Base-by-base conservation (phyloP, 92 coral and sea anemone genomes). In the Isaurus tuberculatus region DNA sequence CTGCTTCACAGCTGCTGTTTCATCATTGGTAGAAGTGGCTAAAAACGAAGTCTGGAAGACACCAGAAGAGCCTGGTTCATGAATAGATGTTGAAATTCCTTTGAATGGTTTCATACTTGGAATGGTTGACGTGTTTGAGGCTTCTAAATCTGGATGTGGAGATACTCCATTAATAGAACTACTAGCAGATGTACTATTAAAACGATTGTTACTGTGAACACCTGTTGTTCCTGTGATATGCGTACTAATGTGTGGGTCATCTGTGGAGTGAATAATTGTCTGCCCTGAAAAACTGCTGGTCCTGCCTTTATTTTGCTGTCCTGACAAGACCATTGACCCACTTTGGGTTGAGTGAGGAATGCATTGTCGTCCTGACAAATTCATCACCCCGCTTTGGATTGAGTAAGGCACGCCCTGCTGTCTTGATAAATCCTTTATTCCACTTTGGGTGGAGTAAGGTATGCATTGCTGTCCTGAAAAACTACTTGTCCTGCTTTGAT, bases 241-340 rank as follows among this genome's bases (percentile, higher is more conserved):
- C 14, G 63, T 74, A 58, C 80, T 58, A 74, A 65, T 51, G 65
- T 48, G 34, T 17, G 65, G 80, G 80, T 28, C 65, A 27, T 16
- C 48, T 51, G 46, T 74, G 66, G 43, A 13, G 55, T 17, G 49
- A 20, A 74, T 28, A 51, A 42, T 40, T 8, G 80, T 57, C 55
- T 57, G 70, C 40, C 70, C 82, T 33, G 53, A 58, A 46, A 33
- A 77, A 19, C 70, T 77, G 28, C 53, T 58, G 46, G 70, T 57
- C 33, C 70, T 77, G 22, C 17, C 36, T 19, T 11, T 25, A 53
- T 36, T 9, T 31, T 53, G 31, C 63, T 44, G 63, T 30, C 64
- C 79, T 11, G 79, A 72, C 22, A 72, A 72, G 37, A 60, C 46
- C 17, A 34, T 46, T 55, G 79, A 44, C 14, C 79, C 46, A 34